Percentiles rank a stretch among this genome's conserved stretches.
Conservation (phyloP, 2,797 vertebrate species). For the Enteromius fasciolatus region DNA sequence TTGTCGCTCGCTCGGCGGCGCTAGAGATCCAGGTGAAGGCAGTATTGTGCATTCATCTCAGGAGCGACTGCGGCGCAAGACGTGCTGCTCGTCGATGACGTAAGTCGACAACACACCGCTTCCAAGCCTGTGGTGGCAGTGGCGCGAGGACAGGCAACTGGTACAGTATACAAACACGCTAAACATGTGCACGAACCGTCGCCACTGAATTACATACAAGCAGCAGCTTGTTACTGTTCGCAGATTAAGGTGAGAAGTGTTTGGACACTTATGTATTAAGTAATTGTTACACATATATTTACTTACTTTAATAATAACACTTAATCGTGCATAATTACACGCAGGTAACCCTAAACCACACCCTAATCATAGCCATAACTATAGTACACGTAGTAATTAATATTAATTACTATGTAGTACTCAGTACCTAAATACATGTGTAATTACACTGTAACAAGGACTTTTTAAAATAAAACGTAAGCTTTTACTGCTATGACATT, state of each 20-base stretch:
- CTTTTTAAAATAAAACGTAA: neutral
- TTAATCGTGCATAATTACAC: neutral
- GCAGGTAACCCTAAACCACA: neutral
- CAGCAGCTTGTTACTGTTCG: neutral
- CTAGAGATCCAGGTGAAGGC: slow-evolving; percentile 75
- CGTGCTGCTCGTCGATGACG: slow-evolving; percentile 73
- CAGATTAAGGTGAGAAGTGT: neutral
- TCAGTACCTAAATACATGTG: neutral
- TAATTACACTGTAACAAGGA: neutral
- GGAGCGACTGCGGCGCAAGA: slow-evolving; percentile 78
- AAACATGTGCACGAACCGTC: neutral
- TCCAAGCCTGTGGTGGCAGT: slow-evolving; percentile 10
- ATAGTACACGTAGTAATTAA: neutral
- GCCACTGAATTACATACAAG: neutral
- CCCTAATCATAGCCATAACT: too few relatives aligned
- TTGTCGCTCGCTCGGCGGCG: slow-evolving; percentile 72
- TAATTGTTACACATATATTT: neutral
- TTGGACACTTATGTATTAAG: neutral
- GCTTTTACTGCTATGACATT: neutral
- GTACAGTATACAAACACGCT: neutral
- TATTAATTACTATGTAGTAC: too few relatives aligned
- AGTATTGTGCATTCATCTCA: slow-evolving; percentile 86
- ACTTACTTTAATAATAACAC: neutral
- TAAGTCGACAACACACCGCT: slow-evolving; percentile 71
- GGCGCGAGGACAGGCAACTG: neutral